Evolutionary conservation across 2,888 invertebrate genomes (phyloP).

Genomic region (Ornithoptera priamus): DNA sequence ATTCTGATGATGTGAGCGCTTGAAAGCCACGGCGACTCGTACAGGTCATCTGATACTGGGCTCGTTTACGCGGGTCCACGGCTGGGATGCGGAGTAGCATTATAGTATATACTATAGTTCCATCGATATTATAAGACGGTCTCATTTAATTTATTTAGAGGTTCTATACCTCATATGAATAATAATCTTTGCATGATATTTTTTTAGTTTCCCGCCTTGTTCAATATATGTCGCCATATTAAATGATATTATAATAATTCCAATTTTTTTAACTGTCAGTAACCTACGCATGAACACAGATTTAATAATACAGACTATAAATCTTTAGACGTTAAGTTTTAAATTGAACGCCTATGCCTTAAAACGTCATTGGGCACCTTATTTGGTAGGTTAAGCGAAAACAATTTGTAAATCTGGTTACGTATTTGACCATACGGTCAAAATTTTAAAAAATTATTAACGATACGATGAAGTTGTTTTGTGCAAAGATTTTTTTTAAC

Average conservation of each 20-base stretch:
- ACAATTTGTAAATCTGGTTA: background rate
- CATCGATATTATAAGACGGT: no score
- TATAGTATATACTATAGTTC: no score
- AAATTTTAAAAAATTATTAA: background rate
- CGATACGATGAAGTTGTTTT: background rate
- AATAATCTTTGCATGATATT: conserved; percentile 6
- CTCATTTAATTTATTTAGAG: no score
- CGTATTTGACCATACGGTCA: background rate
- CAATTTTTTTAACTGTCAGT: background rate
- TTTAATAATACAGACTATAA: background rate
- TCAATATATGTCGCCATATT: background rate
- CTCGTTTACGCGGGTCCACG: no score
- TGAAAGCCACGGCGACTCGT: no score
- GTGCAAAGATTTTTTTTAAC: no score
- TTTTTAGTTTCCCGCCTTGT: background rate
- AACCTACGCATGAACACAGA: background rate
- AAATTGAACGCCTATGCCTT: background rate
- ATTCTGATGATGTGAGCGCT: no score
- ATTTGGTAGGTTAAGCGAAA: conserved; percentile 4
- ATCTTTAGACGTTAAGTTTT: background rate
- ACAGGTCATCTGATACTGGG: no score
- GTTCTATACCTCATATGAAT: background rate
- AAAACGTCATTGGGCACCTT: background rate
- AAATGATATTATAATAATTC: background rate
- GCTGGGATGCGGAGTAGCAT: no score